Percentiles rank a stretch among this genome's conserved stretches.
Conservation (phyloP, 2,797 vertebrate species). For the Leuciscus waleckii region DNA sequence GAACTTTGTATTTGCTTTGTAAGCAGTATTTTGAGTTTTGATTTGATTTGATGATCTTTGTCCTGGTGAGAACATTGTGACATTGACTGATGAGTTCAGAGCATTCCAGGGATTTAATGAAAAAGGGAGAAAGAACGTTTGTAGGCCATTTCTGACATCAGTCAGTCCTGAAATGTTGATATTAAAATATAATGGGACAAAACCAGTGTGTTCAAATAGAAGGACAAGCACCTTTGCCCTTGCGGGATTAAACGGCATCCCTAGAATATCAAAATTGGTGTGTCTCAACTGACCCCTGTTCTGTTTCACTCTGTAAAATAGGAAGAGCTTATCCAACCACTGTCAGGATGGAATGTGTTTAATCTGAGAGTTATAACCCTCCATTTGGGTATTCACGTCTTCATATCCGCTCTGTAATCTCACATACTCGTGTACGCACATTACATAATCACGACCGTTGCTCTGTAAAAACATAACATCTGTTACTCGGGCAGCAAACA, state of each 20-base stretch:
- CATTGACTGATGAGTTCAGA: neutral
- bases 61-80: neutral
- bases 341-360: conserved; percentile 60
- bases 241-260: neutral
- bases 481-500: conserved; percentile 64
- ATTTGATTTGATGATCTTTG: neutral
- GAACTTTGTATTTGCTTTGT: neutral
- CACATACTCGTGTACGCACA: conserved; percentile 63
- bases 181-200: conserved; percentile 1
- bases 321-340: conserved; percentile 39
- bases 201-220: neutral
- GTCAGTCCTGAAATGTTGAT: conserved; percentile 7
- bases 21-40: neutral
- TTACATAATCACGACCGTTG: conserved; percentile 75
- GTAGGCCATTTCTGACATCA: neutral
- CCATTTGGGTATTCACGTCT: conserved; percentile 64
- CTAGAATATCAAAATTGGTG: neutral
- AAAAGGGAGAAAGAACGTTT: neutral
- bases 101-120: neutral
- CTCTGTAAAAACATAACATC: conserved; percentile 69
- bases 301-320: neutral
- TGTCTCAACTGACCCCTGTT: conserved; percentile 8
- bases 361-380: conserved; percentile 75
- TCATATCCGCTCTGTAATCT: conserved; percentile 73
- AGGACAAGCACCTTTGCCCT: neutral